phyloP scores from a whole-genome alignment of 1,140 invertebrate genomes.

The Leptinotarsa defecta region DNA sequence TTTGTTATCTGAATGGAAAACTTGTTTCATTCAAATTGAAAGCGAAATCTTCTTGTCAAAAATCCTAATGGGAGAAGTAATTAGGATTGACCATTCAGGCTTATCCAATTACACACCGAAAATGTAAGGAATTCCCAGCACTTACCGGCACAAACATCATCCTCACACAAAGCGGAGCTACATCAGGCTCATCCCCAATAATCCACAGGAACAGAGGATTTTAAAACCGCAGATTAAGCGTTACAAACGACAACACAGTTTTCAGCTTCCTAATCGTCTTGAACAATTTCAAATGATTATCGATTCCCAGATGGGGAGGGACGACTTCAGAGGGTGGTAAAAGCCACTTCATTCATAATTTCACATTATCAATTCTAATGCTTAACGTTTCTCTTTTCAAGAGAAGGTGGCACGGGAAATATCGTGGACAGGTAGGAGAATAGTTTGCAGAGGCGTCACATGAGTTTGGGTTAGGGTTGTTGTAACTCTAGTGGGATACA shows the following conservation, averaged over 20 bases:
- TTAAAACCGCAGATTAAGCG: not conserved
- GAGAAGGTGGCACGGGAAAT: not conserved
- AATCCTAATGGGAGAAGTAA: too few relatives aligned
- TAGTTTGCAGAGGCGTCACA: not conserved
- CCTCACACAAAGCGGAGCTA: too few relatives aligned
- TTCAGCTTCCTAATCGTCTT: not conserved
- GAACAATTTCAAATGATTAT: constrained; percentile 1
- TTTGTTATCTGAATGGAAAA: too few relatives aligned
- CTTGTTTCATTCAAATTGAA: too few relatives aligned
- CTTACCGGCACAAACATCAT: not conserved
- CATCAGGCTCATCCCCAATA: not conserved
- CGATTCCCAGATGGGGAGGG: not conserved
- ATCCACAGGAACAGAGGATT: not conserved
- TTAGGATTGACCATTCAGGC: too few relatives aligned
- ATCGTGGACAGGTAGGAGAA: not conserved
- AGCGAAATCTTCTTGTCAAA: too few relatives aligned
- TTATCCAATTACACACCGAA: not conserved
- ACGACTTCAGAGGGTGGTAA: not conserved
- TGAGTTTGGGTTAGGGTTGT: too few relatives aligned
- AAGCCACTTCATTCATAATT: not conserved
- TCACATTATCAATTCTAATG: not conserved
- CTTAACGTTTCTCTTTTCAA: not conserved
- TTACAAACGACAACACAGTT: constrained; percentile 2
- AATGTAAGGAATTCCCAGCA: not conserved
- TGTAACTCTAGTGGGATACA: too few relatives aligned